A percentile compares a stretch with the other conserved stretches of the same genome.
Evolutionary conservation across 2,888 invertebrate species (phyloP).

Genomic region (Linhomoeus sp.): DNA sequence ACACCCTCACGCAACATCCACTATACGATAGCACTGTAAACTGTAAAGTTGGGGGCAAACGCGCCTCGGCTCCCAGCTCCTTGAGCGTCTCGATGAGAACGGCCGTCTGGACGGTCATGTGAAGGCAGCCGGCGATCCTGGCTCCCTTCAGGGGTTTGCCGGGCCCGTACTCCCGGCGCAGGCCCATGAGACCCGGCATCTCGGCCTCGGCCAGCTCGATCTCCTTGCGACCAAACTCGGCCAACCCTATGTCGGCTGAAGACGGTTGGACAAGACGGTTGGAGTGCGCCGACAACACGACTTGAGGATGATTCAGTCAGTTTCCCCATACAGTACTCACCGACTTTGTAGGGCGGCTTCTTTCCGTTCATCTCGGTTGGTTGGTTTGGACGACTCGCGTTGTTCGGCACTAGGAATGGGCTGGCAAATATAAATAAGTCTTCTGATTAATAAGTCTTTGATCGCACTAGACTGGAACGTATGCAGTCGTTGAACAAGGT

Average conservation of each 20-base stretch:
- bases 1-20: no score
- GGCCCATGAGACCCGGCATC: slow-evolving; percentile 95
- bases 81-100: slow-evolving; percentile 90
- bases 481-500: no score
- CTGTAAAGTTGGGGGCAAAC: no score
- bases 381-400: no score
- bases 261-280: slow-evolving; percentile 8
- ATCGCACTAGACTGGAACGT: no score
- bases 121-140: slow-evolving; percentile 85
- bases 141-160: slow-evolving; percentile 75
- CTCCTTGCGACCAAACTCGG: slow-evolving; percentile 88
- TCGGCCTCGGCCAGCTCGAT: slow-evolving; percentile 93
- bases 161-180: slow-evolving; percentile 69
- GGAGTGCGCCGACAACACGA: background rate
- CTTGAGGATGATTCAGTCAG: background rate
- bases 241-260: slow-evolving; percentile 71
- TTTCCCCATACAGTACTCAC: no score
- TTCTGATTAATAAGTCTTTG: no score
- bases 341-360: slow-evolving; percentile 21
- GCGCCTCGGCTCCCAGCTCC: slow-evolving; percentile 86
- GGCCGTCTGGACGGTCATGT: slow-evolving; percentile 98
- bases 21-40: no score
- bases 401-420: no score
- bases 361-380: background rate
- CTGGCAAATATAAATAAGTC: no score